phyloP scores from a whole-genome alignment of 2,797 vertebrate genomes.

The Sus cebifrons region DNA sequence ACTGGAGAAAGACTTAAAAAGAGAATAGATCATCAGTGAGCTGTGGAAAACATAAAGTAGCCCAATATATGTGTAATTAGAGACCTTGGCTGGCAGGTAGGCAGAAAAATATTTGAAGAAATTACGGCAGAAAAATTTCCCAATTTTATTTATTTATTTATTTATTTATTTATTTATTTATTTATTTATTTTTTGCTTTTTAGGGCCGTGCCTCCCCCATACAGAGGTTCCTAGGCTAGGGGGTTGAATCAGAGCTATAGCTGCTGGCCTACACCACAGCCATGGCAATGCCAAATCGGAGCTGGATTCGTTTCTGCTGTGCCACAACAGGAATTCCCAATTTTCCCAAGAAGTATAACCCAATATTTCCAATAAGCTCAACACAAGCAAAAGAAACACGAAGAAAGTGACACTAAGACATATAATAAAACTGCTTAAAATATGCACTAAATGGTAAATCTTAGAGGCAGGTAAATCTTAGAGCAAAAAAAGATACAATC shows the following conservation, averaged over 20 bases:
- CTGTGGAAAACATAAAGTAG: background rate
- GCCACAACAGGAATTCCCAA: no score
- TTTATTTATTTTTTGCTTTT: no score
- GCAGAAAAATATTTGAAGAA: background rate
- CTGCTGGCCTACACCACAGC: no score
- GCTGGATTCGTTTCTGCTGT: no score
- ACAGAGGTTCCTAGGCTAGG: no score
- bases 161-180: no score
- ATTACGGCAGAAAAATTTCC: background rate
- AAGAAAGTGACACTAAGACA: background rate
- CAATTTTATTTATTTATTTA: no score
- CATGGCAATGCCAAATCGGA: no score
- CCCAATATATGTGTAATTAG: background rate
- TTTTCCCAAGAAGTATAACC: background rate
- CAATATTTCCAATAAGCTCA: background rate
- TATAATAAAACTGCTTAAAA: slow-evolving; percentile 1
- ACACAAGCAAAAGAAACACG: background rate
- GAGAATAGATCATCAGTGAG: background rate
- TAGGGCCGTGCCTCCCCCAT: no score
- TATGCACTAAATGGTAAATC: background rate
- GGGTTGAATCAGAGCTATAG: no score
- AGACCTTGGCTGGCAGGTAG: background rate
- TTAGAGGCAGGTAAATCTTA: background rate
- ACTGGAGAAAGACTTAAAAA: background rate
- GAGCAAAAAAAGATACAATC: background rate